A percentile compares a stretch with the other conserved stretches of the same genome.
These are phyloP conservation scores for Antheraea assamensis DNA, from an alignment of 2,888 invertebrate genomes.

Conservation along the genomic window DNA sequence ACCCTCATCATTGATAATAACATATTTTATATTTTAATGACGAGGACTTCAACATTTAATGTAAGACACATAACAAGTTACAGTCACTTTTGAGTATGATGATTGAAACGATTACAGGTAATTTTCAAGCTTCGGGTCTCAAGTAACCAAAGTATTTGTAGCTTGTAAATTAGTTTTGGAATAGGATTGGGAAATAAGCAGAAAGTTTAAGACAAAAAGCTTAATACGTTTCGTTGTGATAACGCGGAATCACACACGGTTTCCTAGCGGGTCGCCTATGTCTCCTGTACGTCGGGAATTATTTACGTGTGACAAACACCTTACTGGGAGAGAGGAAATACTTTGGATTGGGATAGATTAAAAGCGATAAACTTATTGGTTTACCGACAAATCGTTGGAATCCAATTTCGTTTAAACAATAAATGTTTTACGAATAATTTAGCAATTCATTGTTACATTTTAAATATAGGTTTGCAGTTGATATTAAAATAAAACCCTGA, in stretches of 20 bases:
- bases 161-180: slow-evolving; percentile 63
- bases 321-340: slow-evolving; percentile 53
- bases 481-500: too few relatives aligned
- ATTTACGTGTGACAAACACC: slow-evolving; percentile 66
- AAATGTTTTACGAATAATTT: slow-evolving; percentile 32
- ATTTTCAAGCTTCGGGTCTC: slow-evolving; percentile 57
- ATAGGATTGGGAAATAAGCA: slow-evolving; percentile 68
- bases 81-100: slow-evolving; percentile 46
- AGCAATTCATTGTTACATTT: slow-evolving; percentile 4
- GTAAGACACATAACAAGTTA: slow-evolving; percentile 35
- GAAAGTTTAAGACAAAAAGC: slow-evolving; percentile 64
- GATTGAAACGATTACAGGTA: slow-evolving; percentile 55
- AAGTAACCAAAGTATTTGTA: slow-evolving; percentile 71
- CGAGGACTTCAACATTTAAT: neutral
- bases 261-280: slow-evolving; percentile 59
- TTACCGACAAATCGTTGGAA: slow-evolving; percentile 50
- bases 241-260: slow-evolving; percentile 69
- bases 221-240: slow-evolving; percentile 68
- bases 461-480: too few relatives aligned
- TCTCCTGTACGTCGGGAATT: slow-evolving; percentile 57
- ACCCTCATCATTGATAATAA: neutral
- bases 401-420: slow-evolving; percentile 45
- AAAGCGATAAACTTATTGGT: slow-evolving; percentile 57
- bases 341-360: slow-evolving; percentile 42
- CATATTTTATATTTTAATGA: neutral